phyloP scores from a whole-genome alignment of 2,888 invertebrate species.

The Pseudoips prasinana region DNA sequence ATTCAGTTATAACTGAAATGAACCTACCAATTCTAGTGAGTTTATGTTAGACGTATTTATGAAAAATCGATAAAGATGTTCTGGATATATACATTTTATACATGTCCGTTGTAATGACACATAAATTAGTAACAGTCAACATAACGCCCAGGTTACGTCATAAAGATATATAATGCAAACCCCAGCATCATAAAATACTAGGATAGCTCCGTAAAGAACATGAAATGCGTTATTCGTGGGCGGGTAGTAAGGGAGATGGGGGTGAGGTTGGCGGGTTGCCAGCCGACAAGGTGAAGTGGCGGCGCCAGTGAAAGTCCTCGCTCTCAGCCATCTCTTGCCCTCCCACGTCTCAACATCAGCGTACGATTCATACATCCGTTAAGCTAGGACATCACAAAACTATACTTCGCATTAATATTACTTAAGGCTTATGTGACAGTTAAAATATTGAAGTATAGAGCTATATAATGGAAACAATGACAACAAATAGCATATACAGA shows the following conservation, averaged over 20 bases:
- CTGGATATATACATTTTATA: too few species aligned
- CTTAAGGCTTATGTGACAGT: too few species aligned
- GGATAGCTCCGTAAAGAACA: conserved; percentile 36
- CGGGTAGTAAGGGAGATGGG: conserved; percentile 13
- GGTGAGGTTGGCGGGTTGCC: conserved; percentile 38
- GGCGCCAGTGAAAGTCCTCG: conserved; percentile 73
- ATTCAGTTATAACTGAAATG: background rate
- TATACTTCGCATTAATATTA: too few species aligned
- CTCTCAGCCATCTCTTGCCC: conserved; percentile 30
- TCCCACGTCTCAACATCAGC: conserved; percentile 18
- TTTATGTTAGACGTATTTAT: too few species aligned
- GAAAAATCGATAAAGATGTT: too few species aligned
- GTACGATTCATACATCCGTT: background rate
- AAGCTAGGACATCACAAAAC: too few species aligned
- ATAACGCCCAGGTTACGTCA: conserved; percentile 4
- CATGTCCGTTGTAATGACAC: too few species aligned
- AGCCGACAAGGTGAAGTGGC: conserved; percentile 72
- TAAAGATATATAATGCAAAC: conserved; percentile 10
- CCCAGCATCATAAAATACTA: conserved; percentile 19
- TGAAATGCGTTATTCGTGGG: conserved; percentile 33
- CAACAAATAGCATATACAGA: too few species aligned
- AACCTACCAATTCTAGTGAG: too few species aligned
- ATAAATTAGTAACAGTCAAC: conserved; percentile 5
- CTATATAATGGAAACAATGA: too few species aligned
- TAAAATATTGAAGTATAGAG: too few species aligned